These are phyloP conservation scores for Cromileptes altivelis DNA, from an alignment of 2,113 vertebrate genomes.

Conservation along the genomic window DNA sequence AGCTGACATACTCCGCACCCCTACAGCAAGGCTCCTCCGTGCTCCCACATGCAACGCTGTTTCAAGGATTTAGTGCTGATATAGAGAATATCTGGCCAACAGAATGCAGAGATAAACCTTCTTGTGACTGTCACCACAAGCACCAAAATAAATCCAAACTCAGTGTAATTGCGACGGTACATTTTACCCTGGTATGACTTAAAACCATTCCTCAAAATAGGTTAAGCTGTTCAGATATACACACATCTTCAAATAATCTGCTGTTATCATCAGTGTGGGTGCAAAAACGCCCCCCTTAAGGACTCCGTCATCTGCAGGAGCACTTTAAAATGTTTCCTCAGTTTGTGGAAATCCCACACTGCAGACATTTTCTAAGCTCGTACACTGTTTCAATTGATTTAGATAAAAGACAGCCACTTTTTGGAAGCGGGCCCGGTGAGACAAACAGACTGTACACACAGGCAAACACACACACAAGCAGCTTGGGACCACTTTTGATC, in stretches of 20 bases:
- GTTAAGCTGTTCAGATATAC: background rate
- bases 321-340: background rate
- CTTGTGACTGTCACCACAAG: background rate
- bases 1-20: constrained; percentile 23
- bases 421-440: constrained; percentile 9
- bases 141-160: background rate
- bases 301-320: background rate
- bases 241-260: background rate
- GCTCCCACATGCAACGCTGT: constrained; percentile 2
- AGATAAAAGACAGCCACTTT: constrained; percentile 25
- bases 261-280: constrained; percentile 4
- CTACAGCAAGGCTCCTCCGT: constrained; percentile 19
- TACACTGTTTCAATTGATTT: constrained; percentile 10
- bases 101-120: constrained; percentile 6
- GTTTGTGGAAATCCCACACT: background rate
- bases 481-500: background rate
- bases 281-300: background rate
- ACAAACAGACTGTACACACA: constrained; percentile 6
- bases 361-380: background rate
- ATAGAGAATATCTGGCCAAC: constrained; percentile 5
- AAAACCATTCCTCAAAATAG: background rate
- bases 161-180: background rate
- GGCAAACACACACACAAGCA: constrained; percentile 10
- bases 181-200: background rate
- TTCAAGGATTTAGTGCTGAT: constrained; percentile 31